These are phyloP conservation scores for Meiosimyza decipiens DNA, from an alignment of 2,888 invertebrate genomes.

Conservation along the genomic window DNA sequence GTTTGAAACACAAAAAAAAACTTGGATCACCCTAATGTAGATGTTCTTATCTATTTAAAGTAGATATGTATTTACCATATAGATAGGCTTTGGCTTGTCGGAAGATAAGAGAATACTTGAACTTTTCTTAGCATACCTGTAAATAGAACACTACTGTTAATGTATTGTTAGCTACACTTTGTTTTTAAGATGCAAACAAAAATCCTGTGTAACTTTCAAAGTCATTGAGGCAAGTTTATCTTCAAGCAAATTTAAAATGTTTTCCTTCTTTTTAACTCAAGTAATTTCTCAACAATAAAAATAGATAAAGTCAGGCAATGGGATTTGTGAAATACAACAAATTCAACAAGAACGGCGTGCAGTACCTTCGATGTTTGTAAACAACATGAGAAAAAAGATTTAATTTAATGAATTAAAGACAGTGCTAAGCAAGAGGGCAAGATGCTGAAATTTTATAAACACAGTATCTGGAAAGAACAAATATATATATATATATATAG, in stretches of 20 bases:
- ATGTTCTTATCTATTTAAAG: too few species aligned
- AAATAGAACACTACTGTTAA: too few species aligned
- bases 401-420: background rate
- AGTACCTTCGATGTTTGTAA: background rate
- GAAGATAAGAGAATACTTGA: too few species aligned
- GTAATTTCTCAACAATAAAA: slow-evolving; percentile 3
- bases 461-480: background rate
- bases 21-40: too few species aligned
- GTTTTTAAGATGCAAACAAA: too few species aligned
- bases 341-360: slow-evolving; percentile 1
- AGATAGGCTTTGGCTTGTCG: too few species aligned
- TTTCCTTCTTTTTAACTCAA: background rate
- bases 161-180: too few species aligned
- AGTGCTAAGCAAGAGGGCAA: slow-evolving; percentile 8
- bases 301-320: slow-evolving; percentile 13
- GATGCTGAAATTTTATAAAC: slow-evolving; percentile 1
- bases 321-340: background rate
- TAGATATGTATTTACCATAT: too few species aligned
- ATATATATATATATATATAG: slow-evolving; percentile 2
- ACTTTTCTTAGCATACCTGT: too few species aligned
- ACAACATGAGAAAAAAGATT: background rate
- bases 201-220: slow-evolving; percentile 2
- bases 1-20: too few species aligned
- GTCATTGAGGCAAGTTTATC: slow-evolving; percentile 22
- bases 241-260: background rate